Evolutionary conservation across 2,113 vertebrate species (phyloP), one percentile per base, ranked within the genome.

Genomic region (Pogona vitticeps): DNA sequence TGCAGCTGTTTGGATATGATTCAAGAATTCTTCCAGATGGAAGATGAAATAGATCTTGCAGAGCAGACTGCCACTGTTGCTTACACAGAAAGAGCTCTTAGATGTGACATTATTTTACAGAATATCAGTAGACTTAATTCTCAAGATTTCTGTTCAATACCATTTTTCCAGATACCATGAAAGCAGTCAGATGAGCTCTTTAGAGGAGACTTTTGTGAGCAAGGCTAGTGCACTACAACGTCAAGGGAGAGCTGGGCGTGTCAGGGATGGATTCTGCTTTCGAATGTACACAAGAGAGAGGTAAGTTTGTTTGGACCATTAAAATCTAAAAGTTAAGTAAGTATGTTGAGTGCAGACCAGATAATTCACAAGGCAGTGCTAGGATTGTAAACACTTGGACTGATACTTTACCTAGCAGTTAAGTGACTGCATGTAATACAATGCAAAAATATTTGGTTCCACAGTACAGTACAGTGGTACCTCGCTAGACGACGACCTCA

Each of bases 171-270:
- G 99, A 94, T 99, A 98, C 94, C 98, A 98, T 0, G 99, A 99
- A 95, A 98, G 98, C 93, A 99, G 98, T 92, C 99, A 99, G 94
- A 99, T 99, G 98, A 99, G 98, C 80, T 99, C 98, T 31, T 94
- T 99, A 94, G 98, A 99, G 46, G 99, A 99, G 94, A 99, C 97
- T 0, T 99, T 99, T 91, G 97, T 99, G 83, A 99, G 98, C 84
- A 99, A 99, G 96, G 99, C 99, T 26, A 99, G 98, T 73, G 98
- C 98, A 86, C 95, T 99, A 82, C 99, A 99, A 94, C 97, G 99
- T 86, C 99, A 99, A 95, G 99, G 99, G 28, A 96, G 99, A 95
- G 99, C 99, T 28, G 98, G 99, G 2, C 97, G 98, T 14, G 98
- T 99, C 77, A 93, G 96, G 58, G 96, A 96, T 15, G 99, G 98